Evolutionary conservation across 2,113 vertebrate species (phyloP).

Genomic region (Megaleporinus macrocephalus): DNA sequence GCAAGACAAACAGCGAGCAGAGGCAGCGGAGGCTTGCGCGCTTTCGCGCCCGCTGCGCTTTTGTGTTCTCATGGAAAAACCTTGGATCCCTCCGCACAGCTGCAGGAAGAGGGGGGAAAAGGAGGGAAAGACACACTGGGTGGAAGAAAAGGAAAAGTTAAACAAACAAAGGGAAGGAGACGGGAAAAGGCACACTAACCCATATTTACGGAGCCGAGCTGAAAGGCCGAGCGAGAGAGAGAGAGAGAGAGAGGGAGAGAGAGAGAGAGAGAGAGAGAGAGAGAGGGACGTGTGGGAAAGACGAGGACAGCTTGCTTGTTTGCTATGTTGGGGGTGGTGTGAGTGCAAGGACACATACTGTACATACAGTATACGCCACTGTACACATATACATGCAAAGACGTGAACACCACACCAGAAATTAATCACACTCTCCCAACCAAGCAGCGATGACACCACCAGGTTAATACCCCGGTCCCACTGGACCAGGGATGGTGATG

Average conservation of each 20-base stretch:
- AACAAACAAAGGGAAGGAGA: conserved; percentile 54
- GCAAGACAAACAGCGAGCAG: background rate
- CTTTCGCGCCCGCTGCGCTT: background rate
- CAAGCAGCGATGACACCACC: conserved; percentile 68
- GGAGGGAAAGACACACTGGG: conserved; percentile 45
- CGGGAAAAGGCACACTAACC: conserved; percentile 75
- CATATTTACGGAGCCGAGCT: conserved; percentile 69
- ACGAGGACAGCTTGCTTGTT: conserved; percentile 26
- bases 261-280: conserved; percentile 61
- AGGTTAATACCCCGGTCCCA: conserved; percentile 60
- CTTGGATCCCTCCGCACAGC: conserved; percentile 45
- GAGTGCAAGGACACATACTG: conserved; percentile 12
- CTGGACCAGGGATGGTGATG: conserved; percentile 57
- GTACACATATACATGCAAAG: conserved; percentile 5
- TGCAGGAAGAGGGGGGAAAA: conserved; percentile 59
- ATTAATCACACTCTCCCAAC: conserved; percentile 69
- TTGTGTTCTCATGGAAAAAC: conserved; percentile 52
- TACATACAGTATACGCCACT: background rate
- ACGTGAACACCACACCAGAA: conserved; percentile 27
- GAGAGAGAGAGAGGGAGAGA: conserved; percentile 54
- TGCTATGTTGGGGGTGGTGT: conserved; percentile 41
- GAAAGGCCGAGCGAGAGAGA: conserved; percentile 60
- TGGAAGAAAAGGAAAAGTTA: conserved; percentile 60
- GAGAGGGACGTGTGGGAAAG: conserved; percentile 44
- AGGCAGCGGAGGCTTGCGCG: background rate